These are phyloP conservation scores for Tauraco hartlaubi DNA, from an alignment of 2,797 vertebrate genomes.

Conservation along the genomic window DNA sequence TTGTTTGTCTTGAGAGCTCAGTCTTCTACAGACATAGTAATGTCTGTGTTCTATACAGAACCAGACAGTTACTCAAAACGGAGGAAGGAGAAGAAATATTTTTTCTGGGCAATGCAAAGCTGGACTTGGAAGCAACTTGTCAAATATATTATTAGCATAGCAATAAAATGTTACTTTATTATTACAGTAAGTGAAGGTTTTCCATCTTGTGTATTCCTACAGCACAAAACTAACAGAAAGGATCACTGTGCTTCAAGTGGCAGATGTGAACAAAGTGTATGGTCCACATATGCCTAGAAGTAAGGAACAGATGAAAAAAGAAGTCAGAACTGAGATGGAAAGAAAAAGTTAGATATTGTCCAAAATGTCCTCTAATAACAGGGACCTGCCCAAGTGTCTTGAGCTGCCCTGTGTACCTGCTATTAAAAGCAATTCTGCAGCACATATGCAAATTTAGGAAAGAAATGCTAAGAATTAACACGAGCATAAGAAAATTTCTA, in stretches of 20 bases:
- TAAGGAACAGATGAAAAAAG: background rate
- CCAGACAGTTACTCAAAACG: background rate
- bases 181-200: background rate
- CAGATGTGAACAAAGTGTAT: background rate
- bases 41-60: background rate
- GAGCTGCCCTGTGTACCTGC: background rate
- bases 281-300: rapidly evolving
- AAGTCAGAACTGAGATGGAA: background rate
- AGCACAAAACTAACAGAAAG: background rate
- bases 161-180: background rate
- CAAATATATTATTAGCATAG: background rate
- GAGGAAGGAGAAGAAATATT: background rate
- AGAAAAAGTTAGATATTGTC: background rate
- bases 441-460: background rate
- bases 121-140: background rate
- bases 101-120: background rate
- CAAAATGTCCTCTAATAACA: background rate
- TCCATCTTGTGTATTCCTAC: background rate
- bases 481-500: background rate
- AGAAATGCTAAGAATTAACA: background rate
- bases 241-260: rapidly evolving
- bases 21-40: background rate
- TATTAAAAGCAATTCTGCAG: background rate
- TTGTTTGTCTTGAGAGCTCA: background rate
- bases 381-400: background rate